phyloP scores from a whole-genome alignment of 2,797 vertebrate genomes.

The Taeniopygia guttata region DNA sequence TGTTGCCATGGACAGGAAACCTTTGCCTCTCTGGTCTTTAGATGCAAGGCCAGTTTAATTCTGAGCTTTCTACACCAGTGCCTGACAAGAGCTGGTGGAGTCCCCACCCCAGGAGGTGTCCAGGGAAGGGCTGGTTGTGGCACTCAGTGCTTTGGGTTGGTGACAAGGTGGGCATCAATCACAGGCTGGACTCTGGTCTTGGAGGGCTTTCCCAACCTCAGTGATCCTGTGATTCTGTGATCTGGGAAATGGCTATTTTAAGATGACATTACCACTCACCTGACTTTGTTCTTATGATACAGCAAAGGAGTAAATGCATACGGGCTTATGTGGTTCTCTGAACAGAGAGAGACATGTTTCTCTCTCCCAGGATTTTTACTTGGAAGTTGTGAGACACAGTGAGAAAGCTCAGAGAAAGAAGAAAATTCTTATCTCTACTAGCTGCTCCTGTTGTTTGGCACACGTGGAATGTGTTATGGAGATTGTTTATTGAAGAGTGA shows the following conservation, averaged over 20 bases:
- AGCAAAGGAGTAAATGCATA: background rate
- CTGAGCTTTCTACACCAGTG: background rate
- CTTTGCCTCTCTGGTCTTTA: background rate
- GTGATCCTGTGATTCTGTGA: too few relatives aligned
- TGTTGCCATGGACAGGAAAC: background rate
- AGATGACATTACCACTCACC: background rate
- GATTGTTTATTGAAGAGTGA: too few relatives aligned
- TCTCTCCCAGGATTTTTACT: too few relatives aligned
- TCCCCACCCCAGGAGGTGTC: background rate
- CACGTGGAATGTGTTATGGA: too few relatives aligned
- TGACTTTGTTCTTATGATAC: background rate
- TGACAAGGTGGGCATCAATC: fast-evolving
- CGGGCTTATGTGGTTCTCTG: background rate
- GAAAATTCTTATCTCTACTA: too few relatives aligned
- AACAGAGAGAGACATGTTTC: too few relatives aligned
- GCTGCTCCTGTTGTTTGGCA: too few relatives aligned
- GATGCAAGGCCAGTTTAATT: background rate
- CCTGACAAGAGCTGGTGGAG: background rate
- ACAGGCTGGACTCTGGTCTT: fast-evolving
- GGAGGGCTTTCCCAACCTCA: background rate
- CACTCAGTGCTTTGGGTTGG: background rate
- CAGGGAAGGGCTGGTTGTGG: background rate
- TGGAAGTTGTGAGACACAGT: too few relatives aligned
- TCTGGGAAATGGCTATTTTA: background rate
- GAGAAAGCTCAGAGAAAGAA: too few relatives aligned